Evolutionary conservation across 2,888 invertebrate species (phyloP).

Genomic region (Platerodrilus igneus): DNA sequence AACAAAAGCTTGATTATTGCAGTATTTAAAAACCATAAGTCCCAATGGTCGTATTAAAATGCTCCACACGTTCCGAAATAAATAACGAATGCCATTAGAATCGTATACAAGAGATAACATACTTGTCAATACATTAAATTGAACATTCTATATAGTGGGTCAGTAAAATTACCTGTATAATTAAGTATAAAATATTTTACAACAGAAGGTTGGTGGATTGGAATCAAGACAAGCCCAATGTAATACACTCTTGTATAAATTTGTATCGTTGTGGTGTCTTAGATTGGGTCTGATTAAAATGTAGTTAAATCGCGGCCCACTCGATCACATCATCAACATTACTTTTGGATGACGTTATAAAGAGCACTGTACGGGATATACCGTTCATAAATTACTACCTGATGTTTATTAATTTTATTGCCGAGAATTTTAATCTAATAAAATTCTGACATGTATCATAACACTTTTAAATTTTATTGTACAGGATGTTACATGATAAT

Average conservation of each 20-base stretch:
- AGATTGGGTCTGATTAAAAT: constrained; percentile 48
- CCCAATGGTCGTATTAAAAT: constrained; percentile 40
- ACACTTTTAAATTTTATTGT: constrained; percentile 35
- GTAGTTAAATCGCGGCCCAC: constrained; percentile 48
- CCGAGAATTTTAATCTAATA: constrained; percentile 13
- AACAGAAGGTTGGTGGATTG: constrained; percentile 34
- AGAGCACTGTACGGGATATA: constrained; percentile 24
- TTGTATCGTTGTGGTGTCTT: constrained; percentile 48
- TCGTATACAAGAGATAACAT: constrained; percentile 47
- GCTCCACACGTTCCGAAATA: constrained; percentile 44
- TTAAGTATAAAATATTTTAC: too few relatives aligned
- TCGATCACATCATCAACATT: constrained; percentile 35
- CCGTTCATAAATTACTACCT: constrained; percentile 23
- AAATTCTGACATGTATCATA: constrained; percentile 12
- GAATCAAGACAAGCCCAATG: constrained; percentile 43
- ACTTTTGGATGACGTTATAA: constrained; percentile 27
- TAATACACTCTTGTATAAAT: constrained; percentile 48
- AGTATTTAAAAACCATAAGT: constrained; percentile 43
- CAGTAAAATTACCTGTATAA: constrained; percentile 28
- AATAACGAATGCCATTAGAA: constrained; percentile 49
- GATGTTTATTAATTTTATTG: constrained; percentile 12
- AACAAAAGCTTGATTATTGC: constrained; percentile 35
- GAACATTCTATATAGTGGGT: constrained; percentile 42
- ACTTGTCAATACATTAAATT: constrained; percentile 49
- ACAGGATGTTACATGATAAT: too few relatives aligned